Conservation (phyloP, 2,888 invertebrate species). For the Hyles lineata region DNA sequence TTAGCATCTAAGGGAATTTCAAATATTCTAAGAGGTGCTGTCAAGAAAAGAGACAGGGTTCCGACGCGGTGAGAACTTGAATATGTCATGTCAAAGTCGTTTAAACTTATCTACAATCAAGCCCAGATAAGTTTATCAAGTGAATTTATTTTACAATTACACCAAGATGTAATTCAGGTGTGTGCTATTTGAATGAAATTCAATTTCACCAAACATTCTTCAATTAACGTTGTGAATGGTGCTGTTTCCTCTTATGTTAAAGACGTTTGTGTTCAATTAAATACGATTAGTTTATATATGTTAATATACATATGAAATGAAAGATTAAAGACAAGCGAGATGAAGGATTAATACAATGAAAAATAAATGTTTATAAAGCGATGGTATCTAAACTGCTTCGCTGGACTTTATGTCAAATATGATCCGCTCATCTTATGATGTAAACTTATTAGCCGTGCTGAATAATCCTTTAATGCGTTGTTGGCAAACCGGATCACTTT, state of each 20-base stretch:
- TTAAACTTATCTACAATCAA: no score
- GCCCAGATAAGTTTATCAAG: neutral
- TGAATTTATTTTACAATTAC: neutral
- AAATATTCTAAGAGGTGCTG: neutral
- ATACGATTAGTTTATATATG: neutral
- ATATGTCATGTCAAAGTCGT: no score
- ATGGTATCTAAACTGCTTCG: neutral
- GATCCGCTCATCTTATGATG: neutral
- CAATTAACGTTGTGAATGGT: neutral
- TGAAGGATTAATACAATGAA: neutral
- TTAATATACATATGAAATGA: neutral
- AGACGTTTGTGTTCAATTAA: neutral
- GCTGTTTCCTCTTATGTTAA: neutral
- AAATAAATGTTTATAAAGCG: neutral
- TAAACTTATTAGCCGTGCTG: neutral
- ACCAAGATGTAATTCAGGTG: neutral
- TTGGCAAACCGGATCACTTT: neutral
- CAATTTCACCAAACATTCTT: neutral
- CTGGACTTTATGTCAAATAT: neutral
- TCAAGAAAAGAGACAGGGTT: neutral
- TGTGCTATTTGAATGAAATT: neutral
- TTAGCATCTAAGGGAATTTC: neutral
- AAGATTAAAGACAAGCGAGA: neutral
- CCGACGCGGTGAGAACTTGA: no score
- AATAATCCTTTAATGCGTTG: neutral